Evolutionary conservation across 1,140 invertebrate genomes (phyloP).

Genomic region (Pseudomyrmex concolor): DNA sequence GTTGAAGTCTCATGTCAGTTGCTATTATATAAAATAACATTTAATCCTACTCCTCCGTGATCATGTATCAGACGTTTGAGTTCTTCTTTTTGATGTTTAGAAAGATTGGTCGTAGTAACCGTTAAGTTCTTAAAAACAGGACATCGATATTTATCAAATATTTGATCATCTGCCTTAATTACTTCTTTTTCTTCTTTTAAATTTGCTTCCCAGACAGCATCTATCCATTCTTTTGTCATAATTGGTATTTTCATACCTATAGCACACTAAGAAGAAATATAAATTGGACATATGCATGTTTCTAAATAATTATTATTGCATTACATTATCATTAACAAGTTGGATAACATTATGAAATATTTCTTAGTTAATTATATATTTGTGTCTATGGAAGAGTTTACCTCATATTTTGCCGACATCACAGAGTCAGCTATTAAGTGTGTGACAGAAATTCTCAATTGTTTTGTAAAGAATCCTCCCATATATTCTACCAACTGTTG

Average conservation of each 20-base stretch:
- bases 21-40: slow-evolving; percentile 9
- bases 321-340: not conserved
- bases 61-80: slow-evolving; percentile 90
- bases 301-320: not conserved
- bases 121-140: slow-evolving; percentile 92
- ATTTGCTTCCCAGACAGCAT: slow-evolving; percentile 91
- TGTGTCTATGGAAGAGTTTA: slow-evolving; percentile 75
- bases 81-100: slow-evolving; percentile 88
- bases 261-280: slow-evolving; percentile 87
- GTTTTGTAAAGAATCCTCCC: slow-evolving; percentile 91
- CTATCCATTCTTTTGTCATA: slow-evolving; percentile 92
- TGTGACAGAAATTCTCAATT: slow-evolving; percentile 90
- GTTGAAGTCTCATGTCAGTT: not conserved
- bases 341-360: slow-evolving; percentile 42
- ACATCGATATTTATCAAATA: slow-evolving; percentile 89
- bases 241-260: slow-evolving; percentile 89
- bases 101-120: slow-evolving; percentile 92
- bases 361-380: no score
- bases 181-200: slow-evolving; percentile 86
- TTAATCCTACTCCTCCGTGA: slow-evolving; percentile 89
- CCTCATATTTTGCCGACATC: slow-evolving; percentile 90
- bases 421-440: slow-evolving; percentile 93
- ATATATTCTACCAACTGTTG: slow-evolving; percentile 91
- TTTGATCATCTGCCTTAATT: slow-evolving; percentile 87
- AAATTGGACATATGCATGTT: not conserved